phyloP scores from a whole-genome alignment of 2,888 invertebrate genomes.

The Eledone cirrhosa region DNA sequence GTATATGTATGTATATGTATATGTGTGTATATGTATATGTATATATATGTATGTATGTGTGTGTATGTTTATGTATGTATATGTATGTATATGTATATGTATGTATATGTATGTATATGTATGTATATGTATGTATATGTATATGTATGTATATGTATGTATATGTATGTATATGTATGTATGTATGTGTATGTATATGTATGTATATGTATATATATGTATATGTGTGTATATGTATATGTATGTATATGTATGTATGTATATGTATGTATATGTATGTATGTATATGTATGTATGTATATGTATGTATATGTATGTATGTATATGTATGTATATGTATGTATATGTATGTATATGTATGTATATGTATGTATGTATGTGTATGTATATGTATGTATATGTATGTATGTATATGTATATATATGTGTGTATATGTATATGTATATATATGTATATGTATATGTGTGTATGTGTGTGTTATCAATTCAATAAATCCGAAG shows the following conservation, averaged over 20 bases:
- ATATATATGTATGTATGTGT: neutral
- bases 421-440: neutral
- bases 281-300: neutral
- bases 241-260: neutral
- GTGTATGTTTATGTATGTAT: neutral
- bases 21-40: neutral
- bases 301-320: neutral
- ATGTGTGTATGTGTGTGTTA: neutral
- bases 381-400: neutral
- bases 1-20: neutral
- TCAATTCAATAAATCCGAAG: neutral
- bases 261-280: neutral
- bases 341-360: neutral
- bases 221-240: neutral
- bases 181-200: neutral
- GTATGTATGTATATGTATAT: neutral
- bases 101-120: neutral
- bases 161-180: neutral
- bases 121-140: neutral
- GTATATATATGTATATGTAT: neutral
- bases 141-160: neutral
- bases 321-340: too few relatives aligned
- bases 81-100: neutral
- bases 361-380: neutral
- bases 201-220: neutral